Evolutionary conservation across 2,113 vertebrate genomes (phyloP), one percentile per base, ranked within the genome.

Genomic region (Lampris megalopsis): DNA sequence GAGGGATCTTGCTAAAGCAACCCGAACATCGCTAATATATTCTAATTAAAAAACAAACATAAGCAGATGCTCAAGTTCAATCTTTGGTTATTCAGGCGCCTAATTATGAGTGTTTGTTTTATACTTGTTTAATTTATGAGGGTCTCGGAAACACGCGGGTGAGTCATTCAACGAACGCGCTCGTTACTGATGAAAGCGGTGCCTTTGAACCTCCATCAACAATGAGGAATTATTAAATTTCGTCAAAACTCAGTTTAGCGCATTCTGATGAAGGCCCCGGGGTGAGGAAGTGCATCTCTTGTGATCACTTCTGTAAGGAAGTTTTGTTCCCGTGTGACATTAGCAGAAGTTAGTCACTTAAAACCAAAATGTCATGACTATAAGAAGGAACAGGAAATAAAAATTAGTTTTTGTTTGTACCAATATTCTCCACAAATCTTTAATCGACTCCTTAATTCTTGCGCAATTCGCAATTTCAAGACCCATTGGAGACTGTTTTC

Each of bases 31-130:
- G 73, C 76, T 87, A 82, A 86, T 86, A 67, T 71, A 80, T 75
- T 83, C 82, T 83, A 84, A 90, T 88, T 86, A 78, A 76, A 87
- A 89, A 83, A 84, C 75, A 87, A 80, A 91, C 88, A 86, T 48
- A 73, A 68, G 72, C 49, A 76, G 47, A 82, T 38, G 45, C 79
- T 79, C 53, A 80, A 86, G 83, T 86, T 87, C 86, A 89, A 53
- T 82, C 67, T 66, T 58, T 86, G 80, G 77, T 90, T 81, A 90
- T 84, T 81, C 73, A 84, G 61, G 65, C 50, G 6, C 63, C 83
- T 89, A 79, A 93, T 87, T 88, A 75, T 83, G 56, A 80, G 79
- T 80, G 81, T 83, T 88, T 85, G 79, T 81, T 88, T 82, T 68
- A 60, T 68, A 75, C 76, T 77, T 86, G 83, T 87, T 77, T 89